Base-by-base conservation (phyloP, 2,888 invertebrate genomes). In the Pharmacophagus antenor region DNA sequence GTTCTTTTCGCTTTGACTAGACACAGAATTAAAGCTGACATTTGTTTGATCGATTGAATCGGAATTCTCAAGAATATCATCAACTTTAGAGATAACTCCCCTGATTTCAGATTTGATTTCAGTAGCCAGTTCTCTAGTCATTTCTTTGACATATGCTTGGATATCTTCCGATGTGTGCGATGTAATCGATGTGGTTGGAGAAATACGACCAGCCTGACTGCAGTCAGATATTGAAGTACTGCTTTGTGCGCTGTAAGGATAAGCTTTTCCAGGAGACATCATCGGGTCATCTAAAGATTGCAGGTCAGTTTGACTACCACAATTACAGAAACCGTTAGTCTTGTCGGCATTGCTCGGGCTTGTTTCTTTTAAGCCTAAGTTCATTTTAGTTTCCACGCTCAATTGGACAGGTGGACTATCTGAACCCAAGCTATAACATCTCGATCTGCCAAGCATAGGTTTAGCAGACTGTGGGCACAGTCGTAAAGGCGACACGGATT, bases 21-120 rank as follows among this genome's bases (percentile, higher is more conserved):
- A 92, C 61, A 88, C 85, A 67, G 92, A 92, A 63, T 79, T 87
- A 58, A 90, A 77, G 64, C 90, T 90, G 52, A 83, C 64, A 74
- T 91, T 91, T 25, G 87, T 80, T 70, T 92, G 88, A 67, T 94
- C 94, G 6, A 92, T 75, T 0, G 88, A 84, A 71, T 94, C 94
- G 0, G 93, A 93, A 75, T 94, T 94, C 63, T 95, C 95, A 31
- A 95, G 82, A 51, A 95, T 95, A 74, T 95, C 95, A 68, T 96
- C 95, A 0, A 96, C 95, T 80, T 93, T 94, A 1, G 94, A 95
- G 67, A 95, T 95, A 0, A 96, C 95, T 79, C 94, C 95, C 6
- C 95, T 91, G 44, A 96, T 94, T 87, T 95, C 95, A 1, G 95
- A 95, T 76, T 95, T 95, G 20, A 96, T 94, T 83, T 95, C 95